A percentile compares a stretch with the other conserved stretches of the same genome.
These are phyloP conservation scores for Cantharis flavilabris DNA, from an alignment of 2,888 invertebrate genomes.

Conservation along the genomic window DNA sequence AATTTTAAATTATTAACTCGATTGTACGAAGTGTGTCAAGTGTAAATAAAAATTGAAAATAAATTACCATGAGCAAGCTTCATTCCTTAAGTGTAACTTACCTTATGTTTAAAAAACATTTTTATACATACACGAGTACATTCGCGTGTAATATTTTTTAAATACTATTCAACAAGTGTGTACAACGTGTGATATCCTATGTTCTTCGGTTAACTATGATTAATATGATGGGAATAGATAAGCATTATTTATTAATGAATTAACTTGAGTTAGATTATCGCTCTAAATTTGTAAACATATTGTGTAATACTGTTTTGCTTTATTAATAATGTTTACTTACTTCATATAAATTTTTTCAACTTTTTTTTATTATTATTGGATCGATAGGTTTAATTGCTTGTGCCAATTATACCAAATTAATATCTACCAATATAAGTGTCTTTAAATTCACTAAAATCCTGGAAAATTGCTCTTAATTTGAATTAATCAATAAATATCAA, in stretches of 20 bases:
- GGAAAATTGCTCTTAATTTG: too few species aligned
- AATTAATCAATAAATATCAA: too few species aligned
- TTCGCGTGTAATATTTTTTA: conserved; percentile 49
- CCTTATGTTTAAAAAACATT: conserved; percentile 47
- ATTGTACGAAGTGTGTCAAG: conserved; percentile 43
- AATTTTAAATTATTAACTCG: conserved; percentile 43
- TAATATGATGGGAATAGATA: conserved; percentile 49
- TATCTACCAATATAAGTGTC: too few species aligned
- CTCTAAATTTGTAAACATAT: conserved; percentile 16
- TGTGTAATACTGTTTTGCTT: not conserved
- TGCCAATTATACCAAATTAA: too few species aligned
- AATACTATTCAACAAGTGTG: conserved; percentile 51
- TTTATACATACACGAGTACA: conserved; percentile 50
- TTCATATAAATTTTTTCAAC: too few species aligned
- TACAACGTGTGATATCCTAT: conserved; percentile 41
- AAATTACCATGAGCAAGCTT: conserved; percentile 49
- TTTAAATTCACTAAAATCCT: too few species aligned
- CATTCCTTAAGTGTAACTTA: conserved; percentile 49
- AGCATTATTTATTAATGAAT: conserved; percentile 47
- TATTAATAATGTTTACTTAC: not conserved
- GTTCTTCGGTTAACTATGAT: conserved; percentile 52
- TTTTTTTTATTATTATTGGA: too few species aligned
- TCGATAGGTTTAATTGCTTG: too few species aligned
- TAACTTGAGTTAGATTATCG: conserved; percentile 46
- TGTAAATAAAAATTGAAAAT: conserved; percentile 41